phyloP scores from a whole-genome alignment of 2,797 vertebrate species.

The Pangasius mekongensis region DNA sequence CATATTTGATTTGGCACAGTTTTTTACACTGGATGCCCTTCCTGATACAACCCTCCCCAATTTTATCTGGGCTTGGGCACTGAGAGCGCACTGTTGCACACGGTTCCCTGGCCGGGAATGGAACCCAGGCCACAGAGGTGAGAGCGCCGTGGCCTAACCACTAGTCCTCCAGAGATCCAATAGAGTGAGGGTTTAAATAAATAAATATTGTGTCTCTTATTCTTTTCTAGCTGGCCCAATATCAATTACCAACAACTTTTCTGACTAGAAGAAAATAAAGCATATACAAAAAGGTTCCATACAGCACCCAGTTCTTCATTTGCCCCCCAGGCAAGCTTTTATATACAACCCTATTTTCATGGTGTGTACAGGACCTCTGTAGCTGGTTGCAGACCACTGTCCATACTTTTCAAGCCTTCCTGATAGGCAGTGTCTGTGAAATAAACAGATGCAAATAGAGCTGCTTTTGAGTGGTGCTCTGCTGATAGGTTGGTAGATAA shows the following conservation, averaged over 20 bases:
- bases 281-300: background rate
- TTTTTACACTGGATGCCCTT: no score
- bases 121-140: no score
- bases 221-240: background rate
- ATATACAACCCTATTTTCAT: background rate
- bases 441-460: slow-evolving; percentile 46
- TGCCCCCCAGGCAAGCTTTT: background rate
- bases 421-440: slow-evolving; percentile 32
- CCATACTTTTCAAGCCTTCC: slow-evolving; percentile 16
- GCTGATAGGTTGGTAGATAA: slow-evolving; percentile 35
- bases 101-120: no score
- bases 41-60: no score
- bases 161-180: no score
- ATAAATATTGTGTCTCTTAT: background rate
- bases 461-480: slow-evolving; percentile 21
- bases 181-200: background rate
- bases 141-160: no score
- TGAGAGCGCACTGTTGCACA: no score
- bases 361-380: background rate
- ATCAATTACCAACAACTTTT: background rate
- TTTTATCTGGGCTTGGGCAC: no score
- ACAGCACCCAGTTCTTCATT: background rate
- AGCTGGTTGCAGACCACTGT: background rate
- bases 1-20: no score
- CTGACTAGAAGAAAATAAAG: background rate